These are phyloP conservation scores for Distichodus sexfasciatus DNA, from an alignment of 2,797 vertebrate species.

Conservation along the genomic window DNA sequence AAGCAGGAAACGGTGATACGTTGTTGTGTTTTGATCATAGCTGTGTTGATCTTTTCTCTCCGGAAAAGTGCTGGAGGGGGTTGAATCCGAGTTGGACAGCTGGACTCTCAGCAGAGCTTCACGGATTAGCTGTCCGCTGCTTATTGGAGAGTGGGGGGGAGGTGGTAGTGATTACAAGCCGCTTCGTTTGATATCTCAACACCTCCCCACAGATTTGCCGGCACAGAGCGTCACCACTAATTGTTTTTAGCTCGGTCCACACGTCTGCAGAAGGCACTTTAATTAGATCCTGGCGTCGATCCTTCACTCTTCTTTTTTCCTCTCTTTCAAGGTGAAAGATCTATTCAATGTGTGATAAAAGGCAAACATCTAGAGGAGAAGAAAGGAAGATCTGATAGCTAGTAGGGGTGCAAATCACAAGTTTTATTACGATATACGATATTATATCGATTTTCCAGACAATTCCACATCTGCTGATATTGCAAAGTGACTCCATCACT, in stretches of 20 bases:
- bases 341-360: slow-evolving; percentile 4
- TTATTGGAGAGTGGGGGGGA: slow-evolving; percentile 25
- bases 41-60: slow-evolving; percentile 16
- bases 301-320: slow-evolving; percentile 45
- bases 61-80: slow-evolving; percentile 1
- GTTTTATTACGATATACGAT: too few relatives aligned
- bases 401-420: slow-evolving; percentile 26
- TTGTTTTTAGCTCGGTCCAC: slow-evolving; percentile 41
- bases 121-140: slow-evolving; percentile 27
- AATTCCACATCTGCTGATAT: too few relatives aligned
- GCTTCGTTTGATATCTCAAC: slow-evolving; percentile 46
- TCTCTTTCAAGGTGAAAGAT: slow-evolving; percentile 33
- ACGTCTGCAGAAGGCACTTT: slow-evolving; percentile 36
- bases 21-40: slow-evolving; percentile 11
- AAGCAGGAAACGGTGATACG: slow-evolving; percentile 13
- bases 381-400: slow-evolving; percentile 14
- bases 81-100: slow-evolving; percentile 39
- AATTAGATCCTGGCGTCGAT: slow-evolving; percentile 37
- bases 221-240: slow-evolving; percentile 35
- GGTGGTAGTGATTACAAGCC: slow-evolving; percentile 43
- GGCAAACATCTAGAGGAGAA: slow-evolving; percentile 7
- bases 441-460: too few relatives aligned
- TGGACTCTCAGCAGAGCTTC: slow-evolving; percentile 33
- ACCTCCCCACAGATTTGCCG: slow-evolving; percentile 27
- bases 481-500: too few relatives aligned